A percentile compares a stretch with the other conserved stretches of the same genome.
phyloP scores from a whole-genome alignment of 2,797 vertebrate genomes.

The Heliangelus exortis region DNA sequence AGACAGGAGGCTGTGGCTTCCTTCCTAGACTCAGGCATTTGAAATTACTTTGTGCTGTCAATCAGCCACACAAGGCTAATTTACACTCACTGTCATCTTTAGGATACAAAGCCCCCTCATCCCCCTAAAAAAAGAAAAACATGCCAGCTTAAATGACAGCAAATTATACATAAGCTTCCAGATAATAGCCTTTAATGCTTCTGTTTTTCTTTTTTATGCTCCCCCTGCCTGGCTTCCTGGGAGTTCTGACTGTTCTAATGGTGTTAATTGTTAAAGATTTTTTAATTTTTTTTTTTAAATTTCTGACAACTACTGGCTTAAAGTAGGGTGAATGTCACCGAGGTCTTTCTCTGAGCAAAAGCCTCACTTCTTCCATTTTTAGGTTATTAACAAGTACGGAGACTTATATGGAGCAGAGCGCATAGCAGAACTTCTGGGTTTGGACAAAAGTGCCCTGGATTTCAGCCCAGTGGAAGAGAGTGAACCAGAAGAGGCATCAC shows the following conservation, averaged over 20 bases:
- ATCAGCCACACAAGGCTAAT: slow-evolving; percentile 35
- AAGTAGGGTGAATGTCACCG: neutral
- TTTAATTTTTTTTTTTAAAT: neutral
- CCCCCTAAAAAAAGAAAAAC: slow-evolving; percentile 55
- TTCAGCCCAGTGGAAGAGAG: slow-evolving; percentile 95
- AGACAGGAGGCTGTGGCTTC: slow-evolving; percentile 39
- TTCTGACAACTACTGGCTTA: neutral
- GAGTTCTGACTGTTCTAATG: slow-evolving; percentile 53
- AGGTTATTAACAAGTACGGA: slow-evolving; percentile 99
- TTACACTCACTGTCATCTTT: slow-evolving; percentile 45
- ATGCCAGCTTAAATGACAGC: slow-evolving; percentile 41
- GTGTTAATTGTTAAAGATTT: neutral
- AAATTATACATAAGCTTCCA: slow-evolving; percentile 59
- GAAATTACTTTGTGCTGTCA: slow-evolving; percentile 32
- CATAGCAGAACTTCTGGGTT: slow-evolving; percentile 94
- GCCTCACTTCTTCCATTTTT: neutral
- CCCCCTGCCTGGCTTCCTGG: neutral
- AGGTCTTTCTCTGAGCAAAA: neutral
- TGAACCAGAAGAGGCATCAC: slow-evolving; percentile 89
- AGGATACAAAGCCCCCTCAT: slow-evolving; percentile 28
- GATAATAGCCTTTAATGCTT: slow-evolving; percentile 46
- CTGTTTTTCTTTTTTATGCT: slow-evolving; percentile 22
- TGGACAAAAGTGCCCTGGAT: slow-evolving; percentile 97
- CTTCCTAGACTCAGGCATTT: neutral
- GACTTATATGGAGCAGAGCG: slow-evolving; percentile 96